Percentiles rank a stretch among this genome's conserved stretches.
These are phyloP conservation scores for Psophia crepitans DNA, from an alignment of 2,113 vertebrate species.

Conservation along the genomic window DNA sequence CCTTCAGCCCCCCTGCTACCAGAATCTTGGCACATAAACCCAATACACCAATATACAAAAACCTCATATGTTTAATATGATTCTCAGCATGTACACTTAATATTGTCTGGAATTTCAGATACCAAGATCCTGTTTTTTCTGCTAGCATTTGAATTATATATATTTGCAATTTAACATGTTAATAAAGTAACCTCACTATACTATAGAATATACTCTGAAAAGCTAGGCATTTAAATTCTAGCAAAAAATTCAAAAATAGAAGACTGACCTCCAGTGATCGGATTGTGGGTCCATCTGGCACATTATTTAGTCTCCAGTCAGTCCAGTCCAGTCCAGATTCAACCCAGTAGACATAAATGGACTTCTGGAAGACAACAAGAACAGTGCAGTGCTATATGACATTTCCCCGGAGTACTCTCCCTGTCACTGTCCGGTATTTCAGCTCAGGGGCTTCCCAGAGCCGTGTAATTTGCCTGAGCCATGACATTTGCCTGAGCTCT, in stretches of 20 bases:
- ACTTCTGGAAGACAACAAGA: not conserved
- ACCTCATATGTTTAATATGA: not conserved
- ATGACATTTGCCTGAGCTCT: not conserved
- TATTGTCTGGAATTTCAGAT: not conserved
- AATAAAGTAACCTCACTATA: not conserved
- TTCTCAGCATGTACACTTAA: not conserved
- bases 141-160: not conserved
- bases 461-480: not conserved
- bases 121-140: not conserved
- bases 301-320: not conserved
- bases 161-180: not conserved
- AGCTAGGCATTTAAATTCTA: not conserved
- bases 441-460: not conserved
- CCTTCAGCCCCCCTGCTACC: too few relatives aligned
- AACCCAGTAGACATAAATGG: not conserved
- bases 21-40: not conserved
- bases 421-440: not conserved
- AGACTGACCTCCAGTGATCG: not conserved
- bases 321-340: not conserved
- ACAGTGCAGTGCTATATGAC: not conserved
- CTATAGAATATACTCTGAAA: not conserved
- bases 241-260: not conserved
- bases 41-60: not conserved
- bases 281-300: not conserved
- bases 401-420: not conserved